Base-by-base conservation (phyloP, 2,797 vertebrate genomes). In the Erethizon dorsatum region DNA sequence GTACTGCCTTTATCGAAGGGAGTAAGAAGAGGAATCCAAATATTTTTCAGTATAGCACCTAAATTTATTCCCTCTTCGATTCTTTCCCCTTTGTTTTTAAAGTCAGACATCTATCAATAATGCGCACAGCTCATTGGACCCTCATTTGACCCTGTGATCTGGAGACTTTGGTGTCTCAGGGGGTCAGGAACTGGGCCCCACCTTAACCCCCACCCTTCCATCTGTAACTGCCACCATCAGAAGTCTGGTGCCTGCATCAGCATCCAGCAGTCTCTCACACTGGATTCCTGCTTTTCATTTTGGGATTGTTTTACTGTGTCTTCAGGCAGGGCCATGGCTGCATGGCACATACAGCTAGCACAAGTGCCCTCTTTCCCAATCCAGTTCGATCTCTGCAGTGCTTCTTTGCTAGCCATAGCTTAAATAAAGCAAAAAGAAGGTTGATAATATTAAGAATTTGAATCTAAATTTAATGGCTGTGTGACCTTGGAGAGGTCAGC, bases 41-140 rank as follows among this genome's bases (percentile, higher is more conserved):
- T 54, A 33, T 89, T 65, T 85, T 28, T 56, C 22, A 33, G 2
- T 18, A 41, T 71, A 17, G 9, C 63, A 11, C 47, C 7, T 0
- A 75, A n/a, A 31, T 90, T 93, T 87, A 88, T 24, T 18, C 8
- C 95, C 24, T 90, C 20, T 90, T 85, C 83, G 57, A n/a, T 89
- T 79, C 56, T 91, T 90, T 20, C 26, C 83, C 18, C 8, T 3
- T 41, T 73, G 9, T 59, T 61, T 96, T 77, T 59, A 93, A 41
- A 33, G 67, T 90, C 45, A 14, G 47, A 78, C 86, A 1, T 18
- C n/a, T 80, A 1, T 33, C 13, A 41, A 24, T 50, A 75, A 71
- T 82, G 78, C 33, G 69, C 33, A 59, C 0, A 71, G 59, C 41
- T 90, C 24, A 56, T 0, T 80, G 75, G 31, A 17, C 14, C 52